These are phyloP conservation scores for Vidua macroura DNA, from an alignment of 2,113 vertebrate genomes.

Conservation along the genomic window DNA sequence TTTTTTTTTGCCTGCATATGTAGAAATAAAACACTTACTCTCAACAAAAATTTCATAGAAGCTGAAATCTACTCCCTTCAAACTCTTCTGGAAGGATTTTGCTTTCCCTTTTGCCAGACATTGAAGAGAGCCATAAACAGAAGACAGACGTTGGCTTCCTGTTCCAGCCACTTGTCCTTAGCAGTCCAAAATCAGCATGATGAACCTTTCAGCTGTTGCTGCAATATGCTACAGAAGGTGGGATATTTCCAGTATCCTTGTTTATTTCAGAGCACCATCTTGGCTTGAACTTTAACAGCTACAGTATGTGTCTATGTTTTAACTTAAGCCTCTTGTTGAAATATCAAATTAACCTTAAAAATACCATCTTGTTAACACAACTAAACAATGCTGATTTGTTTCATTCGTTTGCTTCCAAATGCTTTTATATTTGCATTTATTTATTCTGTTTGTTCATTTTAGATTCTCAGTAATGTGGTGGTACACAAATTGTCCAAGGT, in stretches of 20 bases:
- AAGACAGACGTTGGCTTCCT: not conserved
- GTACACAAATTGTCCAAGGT: not conserved
- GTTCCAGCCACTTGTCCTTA: not conserved
- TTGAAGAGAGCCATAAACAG: not conserved
- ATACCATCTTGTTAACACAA: not conserved
- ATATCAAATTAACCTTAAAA: not conserved
- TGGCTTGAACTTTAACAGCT: not conserved
- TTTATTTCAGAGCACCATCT: not conserved
- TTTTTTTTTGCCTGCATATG: not conserved
- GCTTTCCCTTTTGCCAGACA: not conserved
- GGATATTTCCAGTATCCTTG: not conserved
- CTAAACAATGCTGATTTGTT: not conserved
- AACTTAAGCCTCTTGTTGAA: not conserved
- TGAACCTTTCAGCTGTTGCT: conserved; percentile 30
- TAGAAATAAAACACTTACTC: not conserved
- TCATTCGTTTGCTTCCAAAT: not conserved
- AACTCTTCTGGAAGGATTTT: not conserved
- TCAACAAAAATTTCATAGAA: not conserved
- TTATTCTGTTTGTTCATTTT: not conserved
- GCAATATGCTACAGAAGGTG: conserved; percentile 19
- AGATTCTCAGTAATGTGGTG: not conserved
- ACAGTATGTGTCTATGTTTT: not conserved
- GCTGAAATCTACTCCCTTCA: not conserved
- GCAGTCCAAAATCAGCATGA: conserved; percentile 21
- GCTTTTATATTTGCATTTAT: not conserved